Base-by-base conservation (phyloP, 2,113 vertebrate genomes). In the Tretioscincus oriximinensis region DNA sequence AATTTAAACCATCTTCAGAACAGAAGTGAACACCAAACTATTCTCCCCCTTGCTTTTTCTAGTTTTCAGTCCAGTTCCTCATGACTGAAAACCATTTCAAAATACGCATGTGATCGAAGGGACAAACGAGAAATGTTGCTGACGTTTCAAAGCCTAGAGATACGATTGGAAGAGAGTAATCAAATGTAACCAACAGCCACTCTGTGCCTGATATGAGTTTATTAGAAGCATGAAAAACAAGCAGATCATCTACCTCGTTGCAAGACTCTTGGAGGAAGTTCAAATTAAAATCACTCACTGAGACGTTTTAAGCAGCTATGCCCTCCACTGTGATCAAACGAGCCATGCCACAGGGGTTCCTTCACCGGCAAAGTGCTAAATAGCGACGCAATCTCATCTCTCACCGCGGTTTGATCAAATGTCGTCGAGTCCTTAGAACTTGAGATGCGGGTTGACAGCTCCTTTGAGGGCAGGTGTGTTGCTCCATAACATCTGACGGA, bases 401-500 rank as follows among this genome's bases (percentile, higher is more conserved):
- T 73, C 35, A 7, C 28, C 78, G n/a, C 22, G 11, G 54, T 82
- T 69, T 63, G 65, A 76, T 75, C 51, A 58, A 49, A 20, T 9
- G 35, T 79, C 16, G 35, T 79, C 16, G 85, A 69, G 3, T 20
- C 78, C 22, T 5, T 28, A 75, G 35, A 78, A 63, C 9, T 24
- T 58, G n/a, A 18, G 6, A 28, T n/a, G 3, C 47, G 35, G 18
- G 5, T 3, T 85, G 31, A 69, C 71, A 83, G 41, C 3, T 87
- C 61, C 86, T 73, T 67, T 71, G n/a, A 84, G 72, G 73, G 89
- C 82, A 88, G 51, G 0, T 20, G 26, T 18, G 7, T 66, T n/a
- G 54, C 2, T 78, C 29, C 66, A 29, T 73, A 21, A 31, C 78
- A 21, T 78, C 35, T 74, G 82, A 20, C 0, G 0, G 87, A 58